Evolutionary conservation across 1,140 invertebrate genomes (phyloP).

Genomic region (Pseudomyrmex concolor): DNA sequence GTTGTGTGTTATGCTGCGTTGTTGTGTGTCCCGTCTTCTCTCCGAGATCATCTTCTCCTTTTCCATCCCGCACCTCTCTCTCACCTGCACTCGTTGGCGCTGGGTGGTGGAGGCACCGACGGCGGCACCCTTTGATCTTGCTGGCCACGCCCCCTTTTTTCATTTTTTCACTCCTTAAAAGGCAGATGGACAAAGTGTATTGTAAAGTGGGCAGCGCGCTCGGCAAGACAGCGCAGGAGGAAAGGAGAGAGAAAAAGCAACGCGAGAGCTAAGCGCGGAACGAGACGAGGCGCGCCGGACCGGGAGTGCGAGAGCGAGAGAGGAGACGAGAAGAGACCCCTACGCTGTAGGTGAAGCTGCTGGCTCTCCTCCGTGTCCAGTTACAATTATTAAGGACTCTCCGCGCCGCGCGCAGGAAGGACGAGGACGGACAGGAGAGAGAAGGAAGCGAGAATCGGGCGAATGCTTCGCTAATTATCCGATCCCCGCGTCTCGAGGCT

Average conservation of each 20-base stretch:
- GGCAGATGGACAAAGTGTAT: conserved; percentile 86
- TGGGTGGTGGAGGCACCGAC: conserved; percentile 75
- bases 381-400: conserved; percentile 86
- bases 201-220: conserved; percentile 85
- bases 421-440: conserved; percentile 57
- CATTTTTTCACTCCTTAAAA: conserved; percentile 86
- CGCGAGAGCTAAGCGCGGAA: not conserved
- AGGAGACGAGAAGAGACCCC: conserved; percentile 14
- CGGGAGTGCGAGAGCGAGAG: conserved; percentile 23
- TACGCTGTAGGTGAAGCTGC: conserved; percentile 85
- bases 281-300: conserved; percentile 21
- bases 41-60: conserved; percentile 32
- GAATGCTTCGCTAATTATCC: conserved; percentile 82
- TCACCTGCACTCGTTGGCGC: conserved; percentile 67
- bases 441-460: conserved; percentile 77
- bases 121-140: conserved; percentile 84
- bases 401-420: conserved; percentile 61
- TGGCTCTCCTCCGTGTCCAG: conserved; percentile 83
- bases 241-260: not conserved
- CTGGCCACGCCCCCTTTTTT: conserved; percentile 84
- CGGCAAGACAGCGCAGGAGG: conserved; percentile 61
- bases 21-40: conserved; percentile 62
- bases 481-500: conserved; percentile 80
- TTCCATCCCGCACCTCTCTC: conserved; percentile 31
- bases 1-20: not conserved